Evolutionary conservation across 2,888 invertebrate genomes (phyloP).

Genomic region (Biston betularia): DNA sequence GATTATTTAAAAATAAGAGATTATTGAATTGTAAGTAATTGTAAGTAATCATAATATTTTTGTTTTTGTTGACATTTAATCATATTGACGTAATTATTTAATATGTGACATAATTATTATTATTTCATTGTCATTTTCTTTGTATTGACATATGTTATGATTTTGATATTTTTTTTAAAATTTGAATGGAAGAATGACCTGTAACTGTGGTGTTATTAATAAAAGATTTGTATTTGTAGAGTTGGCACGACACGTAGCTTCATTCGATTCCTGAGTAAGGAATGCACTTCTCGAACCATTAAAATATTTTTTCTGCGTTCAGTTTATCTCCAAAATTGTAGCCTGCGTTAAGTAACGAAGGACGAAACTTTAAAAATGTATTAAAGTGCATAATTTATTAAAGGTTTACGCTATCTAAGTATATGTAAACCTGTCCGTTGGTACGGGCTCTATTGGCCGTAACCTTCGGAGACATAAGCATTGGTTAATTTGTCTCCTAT

Average conservation of each 20-base stretch:
- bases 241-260: slow-evolving; percentile 63
- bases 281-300: slow-evolving; percentile 52
- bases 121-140: too few species aligned
- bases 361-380: slow-evolving; percentile 61
- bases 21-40: too few species aligned
- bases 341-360: slow-evolving; percentile 54
- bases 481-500: slow-evolving; percentile 75
- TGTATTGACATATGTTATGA: too few species aligned
- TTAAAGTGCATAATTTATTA: slow-evolving; percentile 75
- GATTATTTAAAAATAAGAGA: too few species aligned
- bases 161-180: too few species aligned
- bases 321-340: slow-evolving; percentile 55
- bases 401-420: slow-evolving; percentile 60
- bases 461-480: slow-evolving; percentile 58
- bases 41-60: too few species aligned
- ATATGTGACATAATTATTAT: too few species aligned
- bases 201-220: too few species aligned
- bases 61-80: too few species aligned
- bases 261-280: slow-evolving; percentile 49
- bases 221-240: slow-evolving; percentile 62
- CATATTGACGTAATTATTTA: too few species aligned
- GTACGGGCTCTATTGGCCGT: slow-evolving; percentile 62
- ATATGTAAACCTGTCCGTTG: slow-evolving; percentile 52
- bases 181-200: too few species aligned
- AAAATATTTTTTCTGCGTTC: slow-evolving; percentile 54